Evolutionary conservation across 2,113 vertebrate genomes (phyloP), one percentile per base, ranked within the genome.

Genomic region (Apus apus): DNA sequence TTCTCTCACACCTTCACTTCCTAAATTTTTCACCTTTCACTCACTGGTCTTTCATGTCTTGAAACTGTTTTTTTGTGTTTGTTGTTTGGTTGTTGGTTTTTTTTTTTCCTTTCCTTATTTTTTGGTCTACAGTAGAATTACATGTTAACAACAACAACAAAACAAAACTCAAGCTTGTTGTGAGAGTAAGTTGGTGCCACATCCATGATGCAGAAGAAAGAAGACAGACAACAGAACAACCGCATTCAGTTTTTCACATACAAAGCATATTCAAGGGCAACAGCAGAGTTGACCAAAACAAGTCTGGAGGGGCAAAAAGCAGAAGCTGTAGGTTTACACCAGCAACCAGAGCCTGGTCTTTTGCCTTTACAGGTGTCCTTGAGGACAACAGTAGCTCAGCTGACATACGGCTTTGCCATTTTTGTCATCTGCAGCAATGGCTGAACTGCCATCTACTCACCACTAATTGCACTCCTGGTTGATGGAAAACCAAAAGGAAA

Each of bases 51-150:
- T 96, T 89, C 92, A 92, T 78, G 95, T 97, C 94, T 97, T 97
- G 96, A 97, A 97, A 97, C 97, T 91, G 95, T 90, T 93, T 96
- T 94, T 53, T 53, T 43, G 40, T 51, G 38, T 38, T 38, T 38
- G 38, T 38, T 38, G 38, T 38, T 38, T 38, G 22, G 15, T 32
- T 57, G 38, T 65, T 65, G 22, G 15, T 32, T 57, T 65, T 65
- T 40, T 64, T 95, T 97, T 96, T 87, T 96, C 93, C 46, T 96
- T 96, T 96, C 96, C 29, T 12, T 97, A 96, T 97, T 98, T 98
- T 98, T 98, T 98, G 98, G 98, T 98, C 98, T 98, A 98, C 97
- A 98, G 98, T 98, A 98, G 98, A 98, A 97, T 97, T 97, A 98
- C 97, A 97, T 98, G 91, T 98, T 96, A 97, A 96, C 70, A 98